Evolutionary conservation across 1,140 invertebrate genomes (phyloP).

Genomic region (Nasonia giraulti): DNA sequence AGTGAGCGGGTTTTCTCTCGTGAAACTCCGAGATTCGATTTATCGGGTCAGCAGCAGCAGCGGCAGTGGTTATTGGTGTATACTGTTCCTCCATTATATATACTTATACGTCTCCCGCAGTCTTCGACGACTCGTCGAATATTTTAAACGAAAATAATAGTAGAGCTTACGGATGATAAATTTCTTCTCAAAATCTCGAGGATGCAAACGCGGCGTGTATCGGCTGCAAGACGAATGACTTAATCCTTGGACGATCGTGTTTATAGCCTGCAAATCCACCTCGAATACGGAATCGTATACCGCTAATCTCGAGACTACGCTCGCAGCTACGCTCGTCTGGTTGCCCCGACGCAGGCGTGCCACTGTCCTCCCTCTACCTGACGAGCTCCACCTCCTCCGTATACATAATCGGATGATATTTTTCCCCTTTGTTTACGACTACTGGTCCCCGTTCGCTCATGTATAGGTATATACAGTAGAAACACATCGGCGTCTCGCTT

Average conservation of each 20-base stretch:
- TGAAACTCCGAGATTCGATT: slow-evolving; percentile 49
- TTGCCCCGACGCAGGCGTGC: slow-evolving; percentile 47
- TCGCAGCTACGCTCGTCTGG: slow-evolving; percentile 46
- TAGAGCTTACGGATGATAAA: neutral
- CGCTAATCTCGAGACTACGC: slow-evolving; percentile 56
- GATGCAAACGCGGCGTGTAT: too few relatives aligned
- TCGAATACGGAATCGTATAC: neutral
- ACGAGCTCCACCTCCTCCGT: neutral
- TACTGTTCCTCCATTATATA: slow-evolving; percentile 64
- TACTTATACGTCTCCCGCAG: slow-evolving; percentile 29
- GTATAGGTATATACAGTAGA: neutral
- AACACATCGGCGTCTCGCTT: neutral
- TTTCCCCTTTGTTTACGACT: neutral
- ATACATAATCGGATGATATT: neutral
- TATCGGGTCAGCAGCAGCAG: slow-evolving; percentile 21
- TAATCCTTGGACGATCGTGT: neutral
- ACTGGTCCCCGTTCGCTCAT: neutral
- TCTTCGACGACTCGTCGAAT: slow-evolving; percentile 13
- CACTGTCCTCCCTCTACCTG: too few relatives aligned
- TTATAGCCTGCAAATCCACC: slow-evolving; percentile 5
- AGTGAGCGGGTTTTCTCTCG: slow-evolving; percentile 40
- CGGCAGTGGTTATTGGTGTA: slow-evolving; percentile 22
- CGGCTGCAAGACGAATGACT: too few relatives aligned
- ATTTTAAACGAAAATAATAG: slow-evolving; percentile 13
- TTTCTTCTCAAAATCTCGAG: too few relatives aligned